Base-by-base conservation (phyloP, 2,888 invertebrate genomes). In the Agonum fuliginosum region DNA sequence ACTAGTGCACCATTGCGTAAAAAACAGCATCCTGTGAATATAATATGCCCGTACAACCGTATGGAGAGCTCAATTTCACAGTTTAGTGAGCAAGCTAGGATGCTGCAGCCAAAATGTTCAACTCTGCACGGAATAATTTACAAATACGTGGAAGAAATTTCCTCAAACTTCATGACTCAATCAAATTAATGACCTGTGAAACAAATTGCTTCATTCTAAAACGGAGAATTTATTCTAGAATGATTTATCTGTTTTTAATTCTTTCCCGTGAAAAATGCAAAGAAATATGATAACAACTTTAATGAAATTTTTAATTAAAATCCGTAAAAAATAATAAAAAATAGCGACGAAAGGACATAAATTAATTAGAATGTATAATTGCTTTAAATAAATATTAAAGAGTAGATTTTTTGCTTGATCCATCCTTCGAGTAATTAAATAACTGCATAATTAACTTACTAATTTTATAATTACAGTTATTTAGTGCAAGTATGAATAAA, bases 61-160 rank as follows among this genome's bases (percentile, higher is more conserved):
- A 71, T 71, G 48, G 51, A 19, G 34, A 51, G 24, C 51, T 71
- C 71, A 71, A 71, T 71, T 71, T 71, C 71, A 71, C 71, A 71
- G 71, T 51, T 71, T 71, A 51, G 51, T 51, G 51, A 71, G 51
- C 71, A 71, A 51, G 51, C 71, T 34, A 71, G 19, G 51, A 71
- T 27, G 30, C 30, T 51, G 51, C 71, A 51, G 51, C 24, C 51
- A 67, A 71, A 71, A 51, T 51, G 17, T 51, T 34, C 48, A 46
- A 51, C 51, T 71, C 51, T 71, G 41, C 41, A 37, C 19, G 51
- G 48, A 48, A 71, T 71, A 71, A 71, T 71, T 71, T 71, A 51
- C 71, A 70, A 70, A 70, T 46, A 46, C 70, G 70, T 46, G 70
- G 1, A 70, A 20, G 46, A 24, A 70, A 70, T 43, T 54, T 22